phyloP scores from a whole-genome alignment of 2,113 vertebrate genomes.

The Lichenostomus cassidix region DNA sequence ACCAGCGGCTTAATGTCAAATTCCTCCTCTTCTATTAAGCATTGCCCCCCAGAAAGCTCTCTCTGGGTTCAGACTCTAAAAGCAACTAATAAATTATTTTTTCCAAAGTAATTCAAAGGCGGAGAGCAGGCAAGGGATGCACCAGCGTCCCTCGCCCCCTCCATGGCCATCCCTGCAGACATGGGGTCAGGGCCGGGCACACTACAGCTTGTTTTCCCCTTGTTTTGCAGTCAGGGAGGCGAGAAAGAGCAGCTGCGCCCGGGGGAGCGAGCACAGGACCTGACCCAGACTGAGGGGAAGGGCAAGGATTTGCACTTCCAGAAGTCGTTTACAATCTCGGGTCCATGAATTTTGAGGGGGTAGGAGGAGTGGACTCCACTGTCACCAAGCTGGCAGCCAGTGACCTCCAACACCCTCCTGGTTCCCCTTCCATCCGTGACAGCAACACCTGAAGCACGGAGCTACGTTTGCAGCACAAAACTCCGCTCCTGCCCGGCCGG shows the following conservation, averaged over 20 bases:
- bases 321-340: background rate
- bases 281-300: background rate
- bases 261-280: background rate
- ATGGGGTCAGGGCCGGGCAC: background rate
- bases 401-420: background rate
- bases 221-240: background rate
- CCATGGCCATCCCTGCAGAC: background rate
- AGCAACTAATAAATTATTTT: background rate
- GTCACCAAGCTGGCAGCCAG: background rate
- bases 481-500: background rate
- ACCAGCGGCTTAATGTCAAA: background rate
- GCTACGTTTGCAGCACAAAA: background rate
- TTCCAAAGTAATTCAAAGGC: background rate
- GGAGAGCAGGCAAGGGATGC: background rate
- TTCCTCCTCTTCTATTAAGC: background rate
- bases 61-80: background rate
- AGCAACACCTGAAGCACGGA: background rate
- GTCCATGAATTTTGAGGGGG: background rate
- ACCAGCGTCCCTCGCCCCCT: accelerated
- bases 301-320: background rate
- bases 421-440: background rate
- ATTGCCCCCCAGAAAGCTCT: background rate
- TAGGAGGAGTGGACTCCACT: background rate
- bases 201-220: background rate
- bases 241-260: background rate